These are phyloP conservation scores for Lepidurus couesii DNA, from an alignment of 1,140 invertebrate species.

Conservation along the genomic window DNA sequence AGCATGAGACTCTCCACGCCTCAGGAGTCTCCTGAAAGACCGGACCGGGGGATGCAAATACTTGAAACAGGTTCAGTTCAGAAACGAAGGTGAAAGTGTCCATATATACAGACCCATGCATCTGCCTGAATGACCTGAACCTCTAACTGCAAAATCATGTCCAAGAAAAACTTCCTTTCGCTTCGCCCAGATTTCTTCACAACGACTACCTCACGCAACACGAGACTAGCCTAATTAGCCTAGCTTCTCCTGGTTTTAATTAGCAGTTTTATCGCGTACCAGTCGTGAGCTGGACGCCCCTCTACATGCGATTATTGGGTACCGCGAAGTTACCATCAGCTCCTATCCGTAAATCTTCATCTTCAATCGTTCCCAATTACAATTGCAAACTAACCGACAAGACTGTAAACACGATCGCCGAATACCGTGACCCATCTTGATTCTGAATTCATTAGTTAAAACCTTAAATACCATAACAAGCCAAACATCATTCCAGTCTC, in stretches of 20 bases:
- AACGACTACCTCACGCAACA: background rate
- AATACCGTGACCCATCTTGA: too few relatives aligned
- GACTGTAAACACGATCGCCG: too few relatives aligned
- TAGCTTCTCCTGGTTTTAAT: background rate
- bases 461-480: too few relatives aligned
- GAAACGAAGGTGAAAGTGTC: conserved; percentile 10
- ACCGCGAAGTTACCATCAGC: too few relatives aligned
- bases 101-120: background rate
- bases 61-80: conserved; percentile 1
- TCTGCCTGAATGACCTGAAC: background rate
- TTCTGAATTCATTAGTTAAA: too few relatives aligned
- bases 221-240: background rate
- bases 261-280: background rate
- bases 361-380: too few relatives aligned
- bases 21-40: background rate
- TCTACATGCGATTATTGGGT: too few relatives aligned
- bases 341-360: too few relatives aligned
- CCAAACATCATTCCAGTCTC: too few relatives aligned
- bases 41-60: background rate
- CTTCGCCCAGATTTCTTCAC: background rate
- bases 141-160: background rate
- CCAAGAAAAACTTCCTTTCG: background rate
- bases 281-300: too few relatives aligned
- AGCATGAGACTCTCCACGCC: conserved; percentile 13
- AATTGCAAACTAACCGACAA: too few relatives aligned